Evolutionary conservation across 92 coral and sea anemone genomes (phyloP).

Genomic region (Zoanthus solanderi): DNA sequence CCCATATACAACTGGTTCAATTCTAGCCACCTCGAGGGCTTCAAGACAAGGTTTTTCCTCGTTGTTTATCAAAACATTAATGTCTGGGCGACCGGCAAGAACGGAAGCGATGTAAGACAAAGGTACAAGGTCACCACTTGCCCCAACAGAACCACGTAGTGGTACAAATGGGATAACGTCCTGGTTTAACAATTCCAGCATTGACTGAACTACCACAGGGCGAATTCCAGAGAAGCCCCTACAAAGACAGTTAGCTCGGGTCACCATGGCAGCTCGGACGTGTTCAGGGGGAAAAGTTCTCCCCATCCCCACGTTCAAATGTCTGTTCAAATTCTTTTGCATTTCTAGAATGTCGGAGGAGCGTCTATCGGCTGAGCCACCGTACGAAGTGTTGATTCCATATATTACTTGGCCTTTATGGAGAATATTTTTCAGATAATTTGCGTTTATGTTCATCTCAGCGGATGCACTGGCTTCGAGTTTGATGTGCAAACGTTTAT

Average conservation of each 20-base stretch:
- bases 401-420: constrained; percentile 40
- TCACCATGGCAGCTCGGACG: constrained; percentile 53
- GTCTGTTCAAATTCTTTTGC: constrained; percentile 18
- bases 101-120: constrained; percentile 57
- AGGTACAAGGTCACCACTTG: constrained; percentile 65
- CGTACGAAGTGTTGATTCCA: constrained; percentile 55
- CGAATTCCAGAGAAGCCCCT: constrained; percentile 58
- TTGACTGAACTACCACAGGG: constrained; percentile 31
- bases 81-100: constrained; percentile 44
- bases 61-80: constrained; percentile 37
- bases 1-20: constrained; percentile 42
- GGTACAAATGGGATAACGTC: constrained; percentile 58
- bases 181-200: constrained; percentile 45
- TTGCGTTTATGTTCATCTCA: constrained; percentile 15
- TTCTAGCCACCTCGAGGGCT: constrained; percentile 51
- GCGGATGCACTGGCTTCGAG: background rate
- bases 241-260: constrained; percentile 58
- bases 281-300: constrained; percentile 28
- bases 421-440: background rate
- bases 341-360: constrained; percentile 26
- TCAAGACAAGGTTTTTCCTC: constrained; percentile 39
- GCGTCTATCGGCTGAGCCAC: constrained; percentile 56
- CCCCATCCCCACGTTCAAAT: constrained; percentile 56
- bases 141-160: constrained; percentile 55
- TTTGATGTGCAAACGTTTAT: background rate